phyloP scores from a whole-genome alignment of 2,113 vertebrate species.

The Fulica atra region DNA sequence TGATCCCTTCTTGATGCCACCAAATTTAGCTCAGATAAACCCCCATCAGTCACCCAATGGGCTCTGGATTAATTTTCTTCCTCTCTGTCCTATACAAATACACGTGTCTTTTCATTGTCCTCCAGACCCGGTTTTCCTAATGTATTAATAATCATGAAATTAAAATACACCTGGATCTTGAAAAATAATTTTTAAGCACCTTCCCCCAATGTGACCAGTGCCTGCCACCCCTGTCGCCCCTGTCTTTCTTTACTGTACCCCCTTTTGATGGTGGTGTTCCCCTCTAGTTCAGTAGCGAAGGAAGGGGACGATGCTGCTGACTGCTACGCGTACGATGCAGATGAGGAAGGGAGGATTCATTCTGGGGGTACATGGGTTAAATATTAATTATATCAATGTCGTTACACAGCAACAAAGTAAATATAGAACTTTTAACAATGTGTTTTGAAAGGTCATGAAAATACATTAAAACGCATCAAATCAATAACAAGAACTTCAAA shows the following conservation, averaged over 20 bases:
- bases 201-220: neutral
- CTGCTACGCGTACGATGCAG: neutral
- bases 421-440: conserved; percentile 25
- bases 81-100: neutral
- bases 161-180: neutral
- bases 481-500: conserved; percentile 58
- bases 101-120: neutral
- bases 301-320: neutral
- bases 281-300: neutral
- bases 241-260: neutral
- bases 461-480: conserved; percentile 68
- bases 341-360: neutral
- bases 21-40: neutral
- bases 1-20: neutral
- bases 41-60: rapidly evolving
- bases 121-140: neutral
- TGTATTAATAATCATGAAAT: neutral
- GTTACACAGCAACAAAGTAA: conserved; percentile 20
- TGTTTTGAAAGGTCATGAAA: conserved; percentile 73
- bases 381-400: neutral
- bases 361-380: neutral
- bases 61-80: neutral
- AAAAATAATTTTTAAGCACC: neutral
- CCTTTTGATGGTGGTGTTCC: neutral
- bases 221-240: neutral